These are phyloP conservation scores for Caenorhabditis plicata DNA, from an alignment of 2,888 invertebrate genomes.

Conservation along the genomic window DNA sequence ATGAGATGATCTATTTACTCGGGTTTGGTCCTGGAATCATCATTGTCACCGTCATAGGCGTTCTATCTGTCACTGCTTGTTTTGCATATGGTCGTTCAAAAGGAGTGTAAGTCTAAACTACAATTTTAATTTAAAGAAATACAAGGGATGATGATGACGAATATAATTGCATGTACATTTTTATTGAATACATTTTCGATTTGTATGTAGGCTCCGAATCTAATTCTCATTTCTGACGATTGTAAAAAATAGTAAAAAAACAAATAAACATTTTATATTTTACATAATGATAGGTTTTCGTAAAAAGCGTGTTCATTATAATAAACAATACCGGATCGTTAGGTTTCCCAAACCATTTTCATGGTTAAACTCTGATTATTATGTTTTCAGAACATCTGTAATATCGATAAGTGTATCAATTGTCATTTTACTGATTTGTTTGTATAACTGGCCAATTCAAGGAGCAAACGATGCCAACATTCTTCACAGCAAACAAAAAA, in stretches of 20 bases:
- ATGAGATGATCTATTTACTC: conserved; percentile 23
- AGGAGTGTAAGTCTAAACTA: conserved; percentile 38
- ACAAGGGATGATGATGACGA: too few species aligned
- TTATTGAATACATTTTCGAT: background rate
- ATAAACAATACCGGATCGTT: background rate
- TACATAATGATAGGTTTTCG: background rate
- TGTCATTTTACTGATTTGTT: background rate
- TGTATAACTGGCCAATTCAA: conserved; percentile 17
- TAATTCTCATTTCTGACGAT: background rate
- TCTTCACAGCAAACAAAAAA: background rate
- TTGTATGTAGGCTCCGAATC: background rate
- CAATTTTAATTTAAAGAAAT: too few species aligned
- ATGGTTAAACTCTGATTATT: background rate
- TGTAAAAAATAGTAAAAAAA: background rate
- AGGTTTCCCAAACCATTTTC: background rate
- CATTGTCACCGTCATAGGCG: conserved; percentile 15
- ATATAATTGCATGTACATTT: conserved; percentile 6
- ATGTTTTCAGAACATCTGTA: conserved; percentile 13
- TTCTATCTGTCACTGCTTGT: conserved; percentile 4
- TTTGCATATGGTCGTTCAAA: conserved; percentile 18
- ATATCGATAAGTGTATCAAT: conserved; percentile 1
- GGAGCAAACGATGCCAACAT: conserved; percentile 5
- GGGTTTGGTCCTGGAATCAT: conserved; percentile 31
- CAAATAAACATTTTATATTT: background rate
- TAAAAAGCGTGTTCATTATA: background rate